These are phyloP conservation scores for Sitta carolinensis DNA, from an alignment of 2,797 vertebrate species.

Conservation along the genomic window DNA sequence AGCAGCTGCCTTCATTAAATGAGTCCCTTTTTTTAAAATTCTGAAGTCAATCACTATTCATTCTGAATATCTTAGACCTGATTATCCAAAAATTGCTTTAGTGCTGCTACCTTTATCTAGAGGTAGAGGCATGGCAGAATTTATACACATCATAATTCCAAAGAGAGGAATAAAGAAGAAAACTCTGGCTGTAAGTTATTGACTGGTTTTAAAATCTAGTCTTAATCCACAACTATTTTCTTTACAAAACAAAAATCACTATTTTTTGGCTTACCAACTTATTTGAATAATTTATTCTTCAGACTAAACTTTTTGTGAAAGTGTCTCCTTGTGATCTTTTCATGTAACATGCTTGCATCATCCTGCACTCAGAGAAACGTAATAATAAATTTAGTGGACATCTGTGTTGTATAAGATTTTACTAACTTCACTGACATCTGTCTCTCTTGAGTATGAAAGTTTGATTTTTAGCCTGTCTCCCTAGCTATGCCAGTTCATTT, in stretches of 20 bases:
- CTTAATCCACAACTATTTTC: not conserved
- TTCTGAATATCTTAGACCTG: not conserved
- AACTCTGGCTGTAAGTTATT: not conserved
- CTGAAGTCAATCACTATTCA: not conserved
- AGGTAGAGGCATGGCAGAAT: not conserved
- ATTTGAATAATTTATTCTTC: not conserved
- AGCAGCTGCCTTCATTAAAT: not conserved
- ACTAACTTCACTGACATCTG: not conserved
- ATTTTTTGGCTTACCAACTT: not conserved
- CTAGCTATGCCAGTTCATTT: not conserved
- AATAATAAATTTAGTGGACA: not conserved
- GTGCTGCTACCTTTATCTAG: not conserved
- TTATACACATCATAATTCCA: not conserved
- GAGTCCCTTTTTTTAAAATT: not conserved
- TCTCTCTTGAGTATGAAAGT: not conserved
- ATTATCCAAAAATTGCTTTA: not conserved
- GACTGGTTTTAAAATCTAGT: not conserved
- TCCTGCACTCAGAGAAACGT: not conserved
- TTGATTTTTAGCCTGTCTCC: not conserved
- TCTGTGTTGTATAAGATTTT: not conserved
- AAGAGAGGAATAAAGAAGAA: not conserved
- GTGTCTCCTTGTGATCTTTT: not conserved
- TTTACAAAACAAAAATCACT: not conserved
- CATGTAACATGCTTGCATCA: not conserved
- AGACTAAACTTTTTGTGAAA: not conserved